A percentile compares a stretch with the other conserved stretches of the same genome.
Conservation (phyloP, 2,113 vertebrate species). For the Callithrix jacchus region DNA sequence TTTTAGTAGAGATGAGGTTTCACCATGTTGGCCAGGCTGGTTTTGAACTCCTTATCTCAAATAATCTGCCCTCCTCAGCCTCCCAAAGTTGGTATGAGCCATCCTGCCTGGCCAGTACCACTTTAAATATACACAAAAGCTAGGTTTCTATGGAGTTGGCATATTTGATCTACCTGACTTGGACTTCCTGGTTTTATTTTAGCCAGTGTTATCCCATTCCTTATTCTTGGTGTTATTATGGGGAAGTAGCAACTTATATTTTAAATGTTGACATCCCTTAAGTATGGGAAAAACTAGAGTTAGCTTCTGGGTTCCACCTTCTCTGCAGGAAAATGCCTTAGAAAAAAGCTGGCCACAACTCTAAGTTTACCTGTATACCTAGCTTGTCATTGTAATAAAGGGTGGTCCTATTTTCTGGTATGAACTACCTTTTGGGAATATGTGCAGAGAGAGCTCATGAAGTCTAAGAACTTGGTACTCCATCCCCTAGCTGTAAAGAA, state of each 20-base stretch:
- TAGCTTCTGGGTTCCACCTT: conserved; percentile 17
- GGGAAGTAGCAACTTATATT: not conserved
- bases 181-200: conserved; percentile 50
- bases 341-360: not conserved
- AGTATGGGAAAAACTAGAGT: not conserved
- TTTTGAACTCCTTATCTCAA: no score
- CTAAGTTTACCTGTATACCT: not conserved
- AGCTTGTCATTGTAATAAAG: not conserved
- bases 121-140: conserved; percentile 33
- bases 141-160: not conserved
- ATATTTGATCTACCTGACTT: not conserved
- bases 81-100: no score
- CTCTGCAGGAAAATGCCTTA: not conserved
- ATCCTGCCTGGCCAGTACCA: no score
- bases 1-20: no score
- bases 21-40: no score
- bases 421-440: not conserved
- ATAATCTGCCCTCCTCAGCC: no score
- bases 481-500: not conserved
- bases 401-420: not conserved
- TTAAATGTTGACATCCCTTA: not conserved
- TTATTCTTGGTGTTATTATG: not conserved
- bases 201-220: not conserved
- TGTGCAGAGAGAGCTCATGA: not conserved
- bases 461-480: not conserved